Evolutionary conservation across 2,113 vertebrate genomes (phyloP).

Genomic region (Upupa epops): DNA sequence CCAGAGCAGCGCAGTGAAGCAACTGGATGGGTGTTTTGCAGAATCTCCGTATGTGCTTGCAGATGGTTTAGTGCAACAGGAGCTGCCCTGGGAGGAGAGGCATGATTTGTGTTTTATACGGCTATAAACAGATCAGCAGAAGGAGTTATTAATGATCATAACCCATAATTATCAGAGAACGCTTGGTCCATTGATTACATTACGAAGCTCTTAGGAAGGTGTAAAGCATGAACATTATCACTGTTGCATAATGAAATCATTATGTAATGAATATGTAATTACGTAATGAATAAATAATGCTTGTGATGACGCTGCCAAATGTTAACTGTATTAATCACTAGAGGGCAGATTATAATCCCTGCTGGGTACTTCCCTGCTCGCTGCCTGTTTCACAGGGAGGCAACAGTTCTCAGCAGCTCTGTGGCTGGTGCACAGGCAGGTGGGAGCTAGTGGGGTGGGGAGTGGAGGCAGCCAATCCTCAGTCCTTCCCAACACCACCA

Average conservation of each 20-base stretch:
- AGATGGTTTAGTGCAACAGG: conserved; percentile 6
- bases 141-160: conserved; percentile 13
- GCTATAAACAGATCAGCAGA: background rate
- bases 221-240: background rate
- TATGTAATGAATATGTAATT: conserved; percentile 14
- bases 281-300: background rate
- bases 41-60: background rate
- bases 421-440: background rate
- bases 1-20: background rate
- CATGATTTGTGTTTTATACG: background rate
- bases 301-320: conserved; percentile 15
- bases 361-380: background rate
- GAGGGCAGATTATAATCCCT: conserved; percentile 50
- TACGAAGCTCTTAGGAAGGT: conserved; percentile 9
- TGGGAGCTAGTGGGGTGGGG: background rate
- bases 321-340: conserved; percentile 28
- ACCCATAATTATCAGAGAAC: background rate
- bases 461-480: accelerated
- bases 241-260: conserved; percentile 16
- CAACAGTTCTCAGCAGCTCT: background rate
- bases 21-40: conserved; percentile 1
- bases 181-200: background rate
- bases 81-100: background rate
- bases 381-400: background rate
- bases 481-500: accelerated